Evolutionary conservation across 2,888 invertebrate species (phyloP).

Genomic region (Criorhina ranunculi): DNA sequence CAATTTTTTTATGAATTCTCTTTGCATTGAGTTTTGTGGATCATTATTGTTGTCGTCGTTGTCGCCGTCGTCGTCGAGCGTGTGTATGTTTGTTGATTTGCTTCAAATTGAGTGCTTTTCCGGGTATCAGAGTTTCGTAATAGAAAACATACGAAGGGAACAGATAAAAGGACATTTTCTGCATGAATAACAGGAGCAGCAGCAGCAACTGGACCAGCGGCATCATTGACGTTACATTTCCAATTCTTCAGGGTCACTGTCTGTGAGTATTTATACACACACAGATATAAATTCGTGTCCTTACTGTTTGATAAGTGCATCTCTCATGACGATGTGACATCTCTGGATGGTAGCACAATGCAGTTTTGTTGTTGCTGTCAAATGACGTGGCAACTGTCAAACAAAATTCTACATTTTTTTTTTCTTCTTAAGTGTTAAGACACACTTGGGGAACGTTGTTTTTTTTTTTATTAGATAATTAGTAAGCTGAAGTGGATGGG

Average conservation of each 20-base stretch:
- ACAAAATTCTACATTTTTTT: not conserved
- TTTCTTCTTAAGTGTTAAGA: no score
- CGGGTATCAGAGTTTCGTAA: conserved; percentile 42
- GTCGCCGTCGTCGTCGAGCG: conserved; percentile 1
- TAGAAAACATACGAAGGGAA: conserved; percentile 4
- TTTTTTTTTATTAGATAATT: not conserved
- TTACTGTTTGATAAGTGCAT: conserved; percentile 39
- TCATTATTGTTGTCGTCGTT: conserved; percentile 13
- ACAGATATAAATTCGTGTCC: not conserved
- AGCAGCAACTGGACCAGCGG: conserved; percentile 7
- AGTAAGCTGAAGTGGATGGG: not conserved
- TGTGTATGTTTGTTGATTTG: conserved; percentile 27
- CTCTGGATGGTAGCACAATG: conserved; percentile 8
- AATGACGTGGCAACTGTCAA: conserved; percentile 34
- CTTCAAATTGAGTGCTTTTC: conserved; percentile 20
- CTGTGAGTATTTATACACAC: conserved; percentile 49
- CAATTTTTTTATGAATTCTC: conserved; percentile 32
- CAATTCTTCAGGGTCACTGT: conserved; percentile 62
- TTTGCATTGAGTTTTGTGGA: conserved; percentile 29
- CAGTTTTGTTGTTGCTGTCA: conserved; percentile 14
- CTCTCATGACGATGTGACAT: conserved; percentile 25
- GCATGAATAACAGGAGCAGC: conserved; percentile 6
- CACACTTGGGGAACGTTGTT: not conserved
- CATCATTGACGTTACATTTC: conserved; percentile 68
- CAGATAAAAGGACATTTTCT: conserved; percentile 11